Evolutionary conservation across 2,888 invertebrate genomes (phyloP).

Genomic region (Synergus japonicus): DNA sequence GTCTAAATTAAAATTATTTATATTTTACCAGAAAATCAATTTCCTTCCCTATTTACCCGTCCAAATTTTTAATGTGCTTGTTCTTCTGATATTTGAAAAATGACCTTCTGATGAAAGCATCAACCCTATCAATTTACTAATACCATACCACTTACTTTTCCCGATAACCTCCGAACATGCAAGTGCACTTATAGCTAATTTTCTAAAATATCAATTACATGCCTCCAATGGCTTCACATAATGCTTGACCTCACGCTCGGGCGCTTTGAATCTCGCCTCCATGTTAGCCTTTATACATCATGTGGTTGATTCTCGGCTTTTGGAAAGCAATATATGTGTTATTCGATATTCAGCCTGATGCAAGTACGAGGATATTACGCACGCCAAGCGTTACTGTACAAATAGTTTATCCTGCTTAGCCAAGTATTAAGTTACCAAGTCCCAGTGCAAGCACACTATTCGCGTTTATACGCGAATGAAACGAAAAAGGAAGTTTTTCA

Average conservation of each 20-base stretch:
- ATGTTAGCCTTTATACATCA: background rate
- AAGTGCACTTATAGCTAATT: background rate
- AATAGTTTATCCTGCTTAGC: conserved; percentile 40
- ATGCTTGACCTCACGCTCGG: background rate
- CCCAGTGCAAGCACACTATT: background rate
- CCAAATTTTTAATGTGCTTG: no score
- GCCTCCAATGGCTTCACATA: background rate
- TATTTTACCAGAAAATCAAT: no score
- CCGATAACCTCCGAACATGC: background rate
- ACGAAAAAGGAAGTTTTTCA: conserved; percentile 40
- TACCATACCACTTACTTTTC: background rate
- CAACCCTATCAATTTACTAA: background rate
- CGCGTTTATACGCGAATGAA: conserved; percentile 29
- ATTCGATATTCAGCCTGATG: conserved; percentile 16
- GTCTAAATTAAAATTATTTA: no score
- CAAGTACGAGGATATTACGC: conserved; percentile 16
- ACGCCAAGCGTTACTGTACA: conserved; percentile 27
- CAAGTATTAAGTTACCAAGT: conserved; percentile 36
- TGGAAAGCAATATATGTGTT: conserved; percentile 22
- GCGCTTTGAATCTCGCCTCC: background rate
- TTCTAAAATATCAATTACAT: background rate
- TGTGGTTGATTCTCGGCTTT: conserved; percentile 10
- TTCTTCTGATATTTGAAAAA: no score
- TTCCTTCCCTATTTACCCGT: no score
- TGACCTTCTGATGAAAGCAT: background rate